A percentile compares a stretch with the other conserved stretches of the same genome.
Evolutionary conservation across 2,113 vertebrate species (phyloP).

Genomic region (Notarius lentiginosus): DNA sequence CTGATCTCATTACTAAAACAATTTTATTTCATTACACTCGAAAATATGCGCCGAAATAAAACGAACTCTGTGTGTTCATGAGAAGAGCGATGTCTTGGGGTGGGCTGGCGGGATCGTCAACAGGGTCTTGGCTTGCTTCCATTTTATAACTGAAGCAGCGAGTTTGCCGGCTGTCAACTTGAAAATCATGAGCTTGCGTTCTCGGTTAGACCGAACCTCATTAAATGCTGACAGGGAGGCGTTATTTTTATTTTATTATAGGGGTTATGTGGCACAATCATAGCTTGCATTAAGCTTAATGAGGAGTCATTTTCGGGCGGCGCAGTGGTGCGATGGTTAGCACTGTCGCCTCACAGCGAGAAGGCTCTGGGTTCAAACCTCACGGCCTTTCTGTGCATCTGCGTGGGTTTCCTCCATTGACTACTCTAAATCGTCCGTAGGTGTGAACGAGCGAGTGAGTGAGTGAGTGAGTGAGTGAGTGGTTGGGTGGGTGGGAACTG

Average conservation of each 20-base stretch:
- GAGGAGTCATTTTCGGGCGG: not conserved
- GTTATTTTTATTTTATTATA: not conserved
- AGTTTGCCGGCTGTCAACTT: not conserved
- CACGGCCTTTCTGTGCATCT: too few species aligned
- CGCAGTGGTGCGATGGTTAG: too few species aligned
- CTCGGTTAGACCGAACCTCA: not conserved
- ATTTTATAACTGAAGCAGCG: not conserved
- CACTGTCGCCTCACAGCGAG: too few species aligned
- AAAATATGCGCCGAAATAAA: not conserved
- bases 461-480: too few species aligned
- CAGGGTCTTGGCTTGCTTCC: not conserved
- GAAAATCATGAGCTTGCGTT: not conserved
- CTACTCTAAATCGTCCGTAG: too few species aligned
- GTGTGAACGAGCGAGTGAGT: too few species aligned
- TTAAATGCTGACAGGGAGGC: not conserved
- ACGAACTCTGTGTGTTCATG: not conserved
- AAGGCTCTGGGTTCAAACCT: too few species aligned
- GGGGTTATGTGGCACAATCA: not conserved
- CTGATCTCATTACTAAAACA: not conserved
- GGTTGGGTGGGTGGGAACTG: too few species aligned
- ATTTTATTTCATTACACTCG: slow-evolving; percentile 5
- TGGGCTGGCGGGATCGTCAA: not conserved
- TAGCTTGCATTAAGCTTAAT: slow-evolving; percentile 22
- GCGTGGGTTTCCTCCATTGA: too few species aligned
- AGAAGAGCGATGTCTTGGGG: not conserved